These are phyloP conservation scores for Aphodius sticticus DNA, from an alignment of 2,888 invertebrate species.

Conservation along the genomic window DNA sequence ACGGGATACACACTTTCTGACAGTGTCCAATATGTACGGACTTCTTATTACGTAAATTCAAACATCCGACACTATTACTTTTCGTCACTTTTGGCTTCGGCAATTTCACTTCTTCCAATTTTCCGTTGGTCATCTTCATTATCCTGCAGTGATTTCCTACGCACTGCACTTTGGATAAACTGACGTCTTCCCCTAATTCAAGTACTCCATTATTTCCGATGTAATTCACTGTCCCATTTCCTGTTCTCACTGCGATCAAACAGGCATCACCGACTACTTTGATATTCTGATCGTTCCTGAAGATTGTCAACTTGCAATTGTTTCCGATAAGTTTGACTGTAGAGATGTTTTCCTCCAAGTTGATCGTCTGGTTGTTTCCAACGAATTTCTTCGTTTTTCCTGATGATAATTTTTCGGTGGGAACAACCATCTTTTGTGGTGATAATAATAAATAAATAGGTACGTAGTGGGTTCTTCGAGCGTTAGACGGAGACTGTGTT, in stretches of 20 bases:
- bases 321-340: constrained; percentile 15
- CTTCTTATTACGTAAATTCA: constrained; percentile 16
- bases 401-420: constrained; percentile 6
- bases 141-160: constrained; percentile 16
- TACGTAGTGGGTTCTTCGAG: background rate
- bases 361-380: constrained; percentile 7
- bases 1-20: constrained; percentile 16
- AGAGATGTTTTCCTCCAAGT: background rate
- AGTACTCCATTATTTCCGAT: constrained; percentile 15
- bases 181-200: constrained; percentile 14
- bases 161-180: background rate
- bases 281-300: constrained; percentile 5
- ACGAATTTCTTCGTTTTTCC: constrained; percentile 6
- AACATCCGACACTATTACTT: background rate
- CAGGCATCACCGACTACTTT: constrained; percentile 18
- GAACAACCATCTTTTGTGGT: constrained; percentile 13
- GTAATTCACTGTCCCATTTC: constrained; percentile 9
- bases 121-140: background rate
- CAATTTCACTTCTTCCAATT: constrained; percentile 9
- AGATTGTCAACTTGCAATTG: constrained; percentile 10
- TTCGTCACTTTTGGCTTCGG: background rate
- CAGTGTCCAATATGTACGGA: constrained; percentile 12
- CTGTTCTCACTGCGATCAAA: background rate
- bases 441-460: background rate
- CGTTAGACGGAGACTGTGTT: background rate